Evolutionary conservation across 1,140 invertebrate species (phyloP).

Genomic region (Aphelenchoides besseyi): DNA sequence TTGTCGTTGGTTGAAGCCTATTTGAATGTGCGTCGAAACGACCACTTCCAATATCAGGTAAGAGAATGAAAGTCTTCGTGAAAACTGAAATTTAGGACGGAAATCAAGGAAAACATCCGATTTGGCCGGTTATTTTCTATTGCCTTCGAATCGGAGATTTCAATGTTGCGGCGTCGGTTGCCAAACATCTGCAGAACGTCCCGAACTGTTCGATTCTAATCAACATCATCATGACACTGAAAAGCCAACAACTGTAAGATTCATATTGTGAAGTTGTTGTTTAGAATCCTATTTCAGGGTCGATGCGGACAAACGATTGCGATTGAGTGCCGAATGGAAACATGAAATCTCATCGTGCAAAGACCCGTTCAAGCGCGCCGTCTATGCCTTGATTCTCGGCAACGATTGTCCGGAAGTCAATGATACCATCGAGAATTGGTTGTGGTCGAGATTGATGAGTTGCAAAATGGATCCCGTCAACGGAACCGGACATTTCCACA

Average conservation of each 20-base stretch:
- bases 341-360: constrained; percentile 33
- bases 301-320: constrained; percentile 47
- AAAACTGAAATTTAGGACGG: constrained; percentile 34
- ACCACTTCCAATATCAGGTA: constrained; percentile 25
- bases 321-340: constrained; percentile 54
- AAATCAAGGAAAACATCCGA: constrained; percentile 36
- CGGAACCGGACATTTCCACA: constrained; percentile 32
- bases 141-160: constrained; percentile 45
- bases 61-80: not conserved
- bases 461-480: constrained; percentile 43
- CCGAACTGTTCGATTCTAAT: constrained; percentile 39
- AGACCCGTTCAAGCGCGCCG: constrained; percentile 49
- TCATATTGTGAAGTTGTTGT: no score
- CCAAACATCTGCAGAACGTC: constrained; percentile 34
- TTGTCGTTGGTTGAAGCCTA: constrained; percentile 47
- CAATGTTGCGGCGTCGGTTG: constrained; percentile 18
- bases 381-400: constrained; percentile 51
- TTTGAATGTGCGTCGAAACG: constrained; percentile 38
- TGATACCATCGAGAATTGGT: constrained; percentile 55
- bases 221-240: constrained; percentile 17
- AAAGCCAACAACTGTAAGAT: constrained; percentile 22
- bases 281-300: constrained; percentile 38
- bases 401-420: constrained; percentile 49
- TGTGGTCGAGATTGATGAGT: constrained; percentile 51
- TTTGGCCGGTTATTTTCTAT: constrained; percentile 43